A percentile compares a stretch with the other conserved stretches of the same genome.
phyloP scores from a whole-genome alignment of 2,797 vertebrate species.

The Muraenolepis orangiensis region DNA sequence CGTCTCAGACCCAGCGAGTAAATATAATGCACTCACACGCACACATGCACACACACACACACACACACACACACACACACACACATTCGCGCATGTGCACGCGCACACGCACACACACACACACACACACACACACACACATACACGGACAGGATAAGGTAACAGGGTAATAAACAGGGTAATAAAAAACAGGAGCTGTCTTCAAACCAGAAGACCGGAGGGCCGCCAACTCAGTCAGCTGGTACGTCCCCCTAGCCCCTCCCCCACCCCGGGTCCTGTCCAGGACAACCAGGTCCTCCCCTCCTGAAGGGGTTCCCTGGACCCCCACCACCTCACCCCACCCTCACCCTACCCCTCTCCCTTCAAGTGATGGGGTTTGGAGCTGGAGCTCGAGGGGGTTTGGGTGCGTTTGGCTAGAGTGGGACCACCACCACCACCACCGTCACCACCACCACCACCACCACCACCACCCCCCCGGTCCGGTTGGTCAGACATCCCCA shows the following conservation, averaged over 20 bases:
- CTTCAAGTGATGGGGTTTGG: background rate
- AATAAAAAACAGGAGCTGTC: background rate
- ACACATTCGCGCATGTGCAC: too few species aligned
- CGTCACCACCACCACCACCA: too few species aligned
- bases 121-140: background rate
- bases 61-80: background rate
- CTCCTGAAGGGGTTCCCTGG: background rate
- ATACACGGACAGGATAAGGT: too few species aligned
- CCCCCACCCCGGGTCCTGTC: background rate
- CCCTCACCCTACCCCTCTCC: background rate
- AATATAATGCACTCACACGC: background rate
- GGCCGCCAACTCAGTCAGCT: slow-evolving; percentile 4
- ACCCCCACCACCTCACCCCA: background rate
- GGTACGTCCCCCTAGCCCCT: background rate
- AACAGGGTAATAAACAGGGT: background rate
- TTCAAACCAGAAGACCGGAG: background rate
- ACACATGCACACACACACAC: background rate
- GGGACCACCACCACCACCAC: background rate
- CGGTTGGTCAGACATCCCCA: slow-evolving; percentile 78
- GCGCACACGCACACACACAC: background rate
- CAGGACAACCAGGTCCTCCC: background rate
- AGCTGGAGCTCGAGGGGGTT: background rate
- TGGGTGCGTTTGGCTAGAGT: background rate
- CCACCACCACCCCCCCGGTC: background rate
- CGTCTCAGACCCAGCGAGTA: background rate